Conservation (phyloP, 2,888 invertebrate species). For the Fragum whitleyi region DNA sequence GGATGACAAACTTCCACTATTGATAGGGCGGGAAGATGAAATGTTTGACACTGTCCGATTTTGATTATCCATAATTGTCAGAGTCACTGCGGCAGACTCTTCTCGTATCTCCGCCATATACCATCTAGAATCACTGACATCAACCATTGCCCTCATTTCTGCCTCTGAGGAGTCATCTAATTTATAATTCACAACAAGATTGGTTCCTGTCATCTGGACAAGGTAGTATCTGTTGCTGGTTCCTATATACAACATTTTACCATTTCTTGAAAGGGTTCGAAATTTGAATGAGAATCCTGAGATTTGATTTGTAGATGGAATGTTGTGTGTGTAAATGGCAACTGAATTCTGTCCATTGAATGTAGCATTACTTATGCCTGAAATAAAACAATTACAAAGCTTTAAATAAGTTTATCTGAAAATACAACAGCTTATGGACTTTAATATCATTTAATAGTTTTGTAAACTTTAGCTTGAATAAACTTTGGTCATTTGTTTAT, state of each 20-base stretch:
- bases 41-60: conserved; percentile 33
- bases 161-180: conserved; percentile 51
- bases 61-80: conserved; percentile 54
- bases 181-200: conserved; percentile 68
- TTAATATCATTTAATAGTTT: no score
- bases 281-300: conserved; percentile 84
- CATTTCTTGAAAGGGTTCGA: conserved; percentile 87
- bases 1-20: conserved; percentile 31
- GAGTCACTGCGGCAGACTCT: conserved; percentile 36
- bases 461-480: no score
- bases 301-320: conserved; percentile 87
- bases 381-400: conserved; percentile 26
- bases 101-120: conserved; percentile 63
- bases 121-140: conserved; percentile 71
- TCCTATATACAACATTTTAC: conserved; percentile 90
- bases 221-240: conserved; percentile 65
- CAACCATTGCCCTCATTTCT: conserved; percentile 32
- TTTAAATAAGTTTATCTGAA: background rate
- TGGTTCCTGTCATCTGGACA: conserved; percentile 66
- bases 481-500: no score
- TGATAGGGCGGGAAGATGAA: conserved; percentile 18
- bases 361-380: conserved; percentile 91
- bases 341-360: conserved; percentile 91
- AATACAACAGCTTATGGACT: no score
- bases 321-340: conserved; percentile 88